These are phyloP conservation scores for Eristalis arbustorum DNA, from an alignment of 2,888 invertebrate species.

Conservation along the genomic window DNA sequence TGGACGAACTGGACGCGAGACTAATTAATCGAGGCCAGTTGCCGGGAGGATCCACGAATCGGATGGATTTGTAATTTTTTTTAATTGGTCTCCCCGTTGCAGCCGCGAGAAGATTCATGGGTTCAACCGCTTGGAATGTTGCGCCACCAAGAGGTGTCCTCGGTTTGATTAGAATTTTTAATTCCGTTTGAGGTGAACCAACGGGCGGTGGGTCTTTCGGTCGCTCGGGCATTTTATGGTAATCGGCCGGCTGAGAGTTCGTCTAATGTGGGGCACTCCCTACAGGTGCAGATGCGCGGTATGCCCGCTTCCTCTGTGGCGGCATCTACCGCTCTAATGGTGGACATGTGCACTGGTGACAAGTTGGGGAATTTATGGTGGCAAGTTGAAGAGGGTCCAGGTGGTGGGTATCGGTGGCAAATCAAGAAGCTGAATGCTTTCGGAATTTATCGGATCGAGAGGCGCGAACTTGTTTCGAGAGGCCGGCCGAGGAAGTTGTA, in stretches of 20 bases:
- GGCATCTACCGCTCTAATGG: slow-evolving; percentile 30
- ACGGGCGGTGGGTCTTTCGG: slow-evolving; percentile 11
- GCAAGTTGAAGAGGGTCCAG: slow-evolving; percentile 14
- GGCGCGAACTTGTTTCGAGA: neutral
- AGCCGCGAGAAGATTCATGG: slow-evolving; percentile 30
- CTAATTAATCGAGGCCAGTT: slow-evolving; percentile 55
- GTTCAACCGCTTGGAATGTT: slow-evolving; percentile 35
- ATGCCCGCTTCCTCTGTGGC: neutral
- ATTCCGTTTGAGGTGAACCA: slow-evolving; percentile 2
- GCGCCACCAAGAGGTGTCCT: slow-evolving; percentile 19
- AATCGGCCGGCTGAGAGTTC: slow-evolving; percentile 28
- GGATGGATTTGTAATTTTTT: slow-evolving; percentile 58
- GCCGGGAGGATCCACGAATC: slow-evolving; percentile 3
- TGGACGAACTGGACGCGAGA: neutral
- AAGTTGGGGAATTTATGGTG: slow-evolving; percentile 37
- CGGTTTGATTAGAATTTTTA: slow-evolving; percentile 46
- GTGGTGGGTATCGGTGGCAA: slow-evolving; percentile 8
- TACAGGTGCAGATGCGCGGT: slow-evolving; percentile 3
- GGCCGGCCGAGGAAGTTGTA: neutral
- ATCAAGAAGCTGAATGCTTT: neutral
- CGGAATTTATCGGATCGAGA: neutral
- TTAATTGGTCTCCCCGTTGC: slow-evolving; percentile 36
- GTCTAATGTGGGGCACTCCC: slow-evolving; percentile 44
- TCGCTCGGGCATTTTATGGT: slow-evolving; percentile 18
- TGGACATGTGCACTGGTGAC: slow-evolving; percentile 34